Evolutionary conservation across 2,113 vertebrate species (phyloP).

Genomic region (Cricetomys ansorgei): DNA sequence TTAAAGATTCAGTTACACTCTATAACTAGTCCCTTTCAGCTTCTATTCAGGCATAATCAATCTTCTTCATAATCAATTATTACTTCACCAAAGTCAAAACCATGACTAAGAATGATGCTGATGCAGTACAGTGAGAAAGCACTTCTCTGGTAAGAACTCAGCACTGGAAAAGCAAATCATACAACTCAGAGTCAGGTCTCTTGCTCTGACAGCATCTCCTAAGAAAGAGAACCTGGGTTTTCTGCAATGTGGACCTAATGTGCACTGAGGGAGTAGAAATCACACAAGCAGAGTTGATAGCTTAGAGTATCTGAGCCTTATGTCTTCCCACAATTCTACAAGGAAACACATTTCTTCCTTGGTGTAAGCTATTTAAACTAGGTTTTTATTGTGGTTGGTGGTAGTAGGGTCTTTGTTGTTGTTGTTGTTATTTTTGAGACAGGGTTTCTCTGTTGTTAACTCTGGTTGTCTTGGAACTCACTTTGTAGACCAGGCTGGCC

Average conservation of each 20-base stretch:
- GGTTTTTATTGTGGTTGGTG: too few relatives aligned
- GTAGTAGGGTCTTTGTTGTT: too few relatives aligned
- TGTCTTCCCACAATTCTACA: not conserved
- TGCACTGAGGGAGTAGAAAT: not conserved
- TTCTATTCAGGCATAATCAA: not conserved
- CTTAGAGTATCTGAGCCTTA: not conserved
- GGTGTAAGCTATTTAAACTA: not conserved
- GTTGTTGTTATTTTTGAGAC: too few relatives aligned
- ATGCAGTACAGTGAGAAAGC: not conserved
- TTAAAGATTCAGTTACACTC: not conserved
- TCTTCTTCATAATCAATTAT: too few relatives aligned
- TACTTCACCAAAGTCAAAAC: not conserved
- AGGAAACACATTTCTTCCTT: not conserved
- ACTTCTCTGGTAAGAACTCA: not conserved
- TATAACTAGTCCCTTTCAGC: not conserved
- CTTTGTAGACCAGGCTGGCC: too few relatives aligned
- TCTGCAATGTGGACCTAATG: not conserved
- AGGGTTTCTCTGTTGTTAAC: too few relatives aligned
- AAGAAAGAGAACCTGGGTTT: not conserved
- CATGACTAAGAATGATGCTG: not conserved
- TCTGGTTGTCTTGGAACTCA: too few relatives aligned
- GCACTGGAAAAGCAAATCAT: not conserved
- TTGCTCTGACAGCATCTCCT: not conserved
- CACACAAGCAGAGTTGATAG: not conserved
- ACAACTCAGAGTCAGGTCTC: not conserved